Evolutionary conservation across 2,888 invertebrate species (phyloP), one percentile per base, ranked within the genome.

Genomic region (Pyrrhosoma nymphula): DNA sequence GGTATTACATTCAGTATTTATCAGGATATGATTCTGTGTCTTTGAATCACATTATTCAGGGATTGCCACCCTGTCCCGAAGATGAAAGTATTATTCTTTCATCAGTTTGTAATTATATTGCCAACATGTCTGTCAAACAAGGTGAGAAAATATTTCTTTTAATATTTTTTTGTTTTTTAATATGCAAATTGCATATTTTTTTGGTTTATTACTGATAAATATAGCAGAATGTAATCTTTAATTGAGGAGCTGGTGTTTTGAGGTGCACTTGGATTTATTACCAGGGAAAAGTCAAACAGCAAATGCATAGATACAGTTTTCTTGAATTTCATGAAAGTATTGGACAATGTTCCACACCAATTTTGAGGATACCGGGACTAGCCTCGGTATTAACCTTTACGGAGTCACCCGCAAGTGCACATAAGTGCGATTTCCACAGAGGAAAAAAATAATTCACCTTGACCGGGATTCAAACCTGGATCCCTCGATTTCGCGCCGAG

Each of bases 1-100:
- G 99, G 96, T 99, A 99, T 97, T 99, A 99, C 97, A 99, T 99
- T 56, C 99, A 99, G 97, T 99, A 99, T 97, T 97, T 99, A 95
- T 98, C 99, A 75, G 99, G 99, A 23, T 99, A 99, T 97, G 99
- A 99, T 97, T 99, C 99, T 35, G 98, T 99, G 55, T 98, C 99
- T 95, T 97, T 99, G 60, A 99, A 99, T 96, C 98, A 98, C 96
- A 97, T 99, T 96, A 96, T 96, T 95, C 90, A 55, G 56, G 98
- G 98, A 97, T 97, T 99, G 95, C 98, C 98, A 96, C 98, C 98
- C 35, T 98, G 98, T 96, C 99, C 99, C 0, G 99, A 99, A 97
- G 99, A 99, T 97, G 99, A 99, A 97, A 99, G 99, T 96, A 98
- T 99, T 60, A 99, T 99, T 96, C 97, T 99, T 26, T 99, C 99